Evolutionary conservation across 2,113 vertebrate genomes (phyloP).

Genomic region (Cairina moschata): DNA sequence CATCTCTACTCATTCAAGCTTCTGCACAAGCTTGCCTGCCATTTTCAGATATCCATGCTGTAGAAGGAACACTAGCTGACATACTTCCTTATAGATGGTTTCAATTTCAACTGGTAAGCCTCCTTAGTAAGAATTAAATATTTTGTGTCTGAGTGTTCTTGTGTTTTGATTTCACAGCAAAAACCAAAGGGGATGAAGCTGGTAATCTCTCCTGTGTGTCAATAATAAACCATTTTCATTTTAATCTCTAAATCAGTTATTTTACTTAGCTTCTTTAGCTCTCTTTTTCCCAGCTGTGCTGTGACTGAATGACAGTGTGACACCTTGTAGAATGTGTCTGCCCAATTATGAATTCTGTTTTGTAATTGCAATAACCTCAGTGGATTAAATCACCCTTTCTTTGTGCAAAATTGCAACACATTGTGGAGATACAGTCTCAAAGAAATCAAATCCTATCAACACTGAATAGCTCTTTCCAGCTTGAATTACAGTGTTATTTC

Average conservation of each 20-base stretch:
- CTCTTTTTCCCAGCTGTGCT: constrained; percentile 27
- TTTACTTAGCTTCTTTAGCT: constrained; percentile 15
- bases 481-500: constrained; percentile 3
- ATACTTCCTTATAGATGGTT: not conserved
- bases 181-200: not conserved
- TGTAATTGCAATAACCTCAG: not conserved
- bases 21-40: not conserved
- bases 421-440: not conserved
- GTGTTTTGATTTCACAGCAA: not conserved
- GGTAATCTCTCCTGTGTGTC: not conserved
- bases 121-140: not conserved
- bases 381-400: not conserved
- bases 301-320: constrained; percentile 21
- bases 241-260: not conserved
- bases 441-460: constrained; percentile 22
- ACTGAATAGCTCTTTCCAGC: not conserved
- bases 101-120: not conserved
- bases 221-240: not conserved
- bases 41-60: not conserved
- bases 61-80: rapidly evolving
- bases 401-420: not conserved
- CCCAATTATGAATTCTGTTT: constrained; percentile 20
- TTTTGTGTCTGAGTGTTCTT: not conserved
- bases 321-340: not conserved
- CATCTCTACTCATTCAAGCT: not conserved